Evolutionary conservation across 2,797 vertebrate genomes (phyloP), one percentile per base, ranked within the genome.

Genomic region (Spinibarbus caldwelli): DNA sequence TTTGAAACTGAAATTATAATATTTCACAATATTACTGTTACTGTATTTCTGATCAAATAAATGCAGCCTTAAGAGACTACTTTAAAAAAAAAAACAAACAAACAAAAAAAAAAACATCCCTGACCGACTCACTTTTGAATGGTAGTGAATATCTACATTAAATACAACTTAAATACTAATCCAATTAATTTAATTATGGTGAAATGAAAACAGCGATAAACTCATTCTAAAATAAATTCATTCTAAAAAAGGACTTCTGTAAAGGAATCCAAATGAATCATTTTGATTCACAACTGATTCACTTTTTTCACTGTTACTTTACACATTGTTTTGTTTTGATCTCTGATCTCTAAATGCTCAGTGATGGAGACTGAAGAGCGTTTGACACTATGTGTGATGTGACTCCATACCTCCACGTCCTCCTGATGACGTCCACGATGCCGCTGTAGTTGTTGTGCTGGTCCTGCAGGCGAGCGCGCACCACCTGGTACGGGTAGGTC

Each of bases 401-500:
- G 19, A 29, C 34, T 52, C 23, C 52, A 59, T 81, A 97, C 96
- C 96, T 96, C 96, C 96, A 97, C 0, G 96, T 97, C 90, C 92
- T 94, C 52, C 1, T 9, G 68, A 97, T 92, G 19, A 96, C 96
- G 82, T 97, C 95, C 2, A 87, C 80, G 6, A 96, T 92, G 23
- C 96, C 96, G 0, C 84, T 88, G 38, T 96, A 96, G 0, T 80
- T 90, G 81, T 95, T 95, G 78, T 97, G 96, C 78, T 97, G 96
- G 90, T 97, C 96, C 89, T 97, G 96, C 66, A 97, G 95, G 73
- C 96, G 95, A 78, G 96, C 95, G 54, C 96, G 93, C 54, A 97
- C 94, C 64, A 97, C 96, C 88, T 97, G 96, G 87, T 97, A 97
- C 0, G 96, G 96, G 84, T 97, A 97, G 0, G 96, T 97, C 88